Conservation (phyloP, 2,797 vertebrate genomes). For the Bucorvus abyssinicus region DNA sequence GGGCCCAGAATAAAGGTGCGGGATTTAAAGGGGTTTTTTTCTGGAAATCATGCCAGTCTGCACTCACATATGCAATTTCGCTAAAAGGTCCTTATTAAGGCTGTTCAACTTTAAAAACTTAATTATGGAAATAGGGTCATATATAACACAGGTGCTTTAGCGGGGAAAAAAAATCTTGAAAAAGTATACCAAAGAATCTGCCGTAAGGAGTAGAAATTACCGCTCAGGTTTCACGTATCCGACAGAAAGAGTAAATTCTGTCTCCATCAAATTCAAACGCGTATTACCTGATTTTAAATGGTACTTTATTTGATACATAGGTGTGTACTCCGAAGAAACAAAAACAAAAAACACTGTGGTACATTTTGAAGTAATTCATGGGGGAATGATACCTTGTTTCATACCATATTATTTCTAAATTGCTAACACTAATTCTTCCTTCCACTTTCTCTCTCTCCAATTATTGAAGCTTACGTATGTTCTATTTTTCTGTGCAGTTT, state of each 20-base stretch:
- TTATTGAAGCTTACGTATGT: not conserved
- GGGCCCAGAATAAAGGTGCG: not conserved
- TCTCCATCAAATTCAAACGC: not conserved
- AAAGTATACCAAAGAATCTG: not conserved
- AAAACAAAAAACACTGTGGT: not conserved
- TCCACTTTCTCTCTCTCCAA: not conserved
- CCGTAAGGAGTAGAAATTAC: not conserved
- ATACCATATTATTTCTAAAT: not conserved
- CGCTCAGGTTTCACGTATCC: not conserved
- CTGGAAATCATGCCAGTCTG: not conserved
- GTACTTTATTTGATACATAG: not conserved
- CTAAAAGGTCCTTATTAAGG: not conserved
- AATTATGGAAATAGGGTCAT: not conserved
- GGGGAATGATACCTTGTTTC: not conserved
- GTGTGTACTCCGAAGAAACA: not conserved
- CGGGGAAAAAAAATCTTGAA: not conserved
- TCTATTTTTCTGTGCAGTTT: not conserved
- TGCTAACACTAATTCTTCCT: not conserved
- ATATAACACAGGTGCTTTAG: not conserved
- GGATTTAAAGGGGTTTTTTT: not conserved
- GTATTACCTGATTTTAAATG: not conserved
- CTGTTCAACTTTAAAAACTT: not conserved
- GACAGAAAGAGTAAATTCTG: not conserved
- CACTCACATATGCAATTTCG: fast-evolving
- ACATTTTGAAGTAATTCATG: not conserved